Base-by-base conservation (phyloP, 2,888 invertebrate species). In the Hemaris fuciformis region DNA sequence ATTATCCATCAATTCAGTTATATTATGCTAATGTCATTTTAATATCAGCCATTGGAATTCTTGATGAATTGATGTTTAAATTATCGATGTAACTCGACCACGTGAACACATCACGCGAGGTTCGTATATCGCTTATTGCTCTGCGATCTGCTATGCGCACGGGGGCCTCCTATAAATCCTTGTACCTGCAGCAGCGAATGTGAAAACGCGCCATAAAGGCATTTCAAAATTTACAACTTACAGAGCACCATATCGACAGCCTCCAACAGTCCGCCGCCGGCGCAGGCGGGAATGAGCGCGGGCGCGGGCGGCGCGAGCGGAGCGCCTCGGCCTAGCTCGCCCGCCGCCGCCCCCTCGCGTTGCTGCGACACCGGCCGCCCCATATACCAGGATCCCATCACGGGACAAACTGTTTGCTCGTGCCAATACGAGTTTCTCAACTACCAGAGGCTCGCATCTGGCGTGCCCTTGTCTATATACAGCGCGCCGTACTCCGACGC, bases 321-420 rank as follows among this genome's bases (percentile, higher is more conserved):
- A 85, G 74, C 93, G 66, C 90, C 93, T 61, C 87, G 93, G 63
- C 87, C 94, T 60, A 85, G 93, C 82, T 88, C 93, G 67, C 88
- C 93, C 53, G 85, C 93, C 61, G 89, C 94, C 64, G 84, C 94
- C 62, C 92, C 94, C 71, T 91, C 94, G 66, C 91, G 97, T 77
- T 98, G 98, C 93, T 98, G 98, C 93, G 98, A 98, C 93, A 97
- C 98, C 71, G 98, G 98, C 71, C 94, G 98, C 79, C 96, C 98
- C 69, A 95, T 98, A 84, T 97, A 97, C 93, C 97, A 97, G 83
- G 97, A 97, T 89, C 97, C 97, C 48, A 94, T 97, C 73, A 97
- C 97, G 73, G 97, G 97, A 61, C 97, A 97, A 89, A 97, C 96
- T 62, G 95, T 97, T 68, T 97, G 97, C 93, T 97, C 97, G 77